These are phyloP conservation scores for Piscicola geometra DNA, from an alignment of 2,888 invertebrate genomes.

Conservation along the genomic window DNA sequence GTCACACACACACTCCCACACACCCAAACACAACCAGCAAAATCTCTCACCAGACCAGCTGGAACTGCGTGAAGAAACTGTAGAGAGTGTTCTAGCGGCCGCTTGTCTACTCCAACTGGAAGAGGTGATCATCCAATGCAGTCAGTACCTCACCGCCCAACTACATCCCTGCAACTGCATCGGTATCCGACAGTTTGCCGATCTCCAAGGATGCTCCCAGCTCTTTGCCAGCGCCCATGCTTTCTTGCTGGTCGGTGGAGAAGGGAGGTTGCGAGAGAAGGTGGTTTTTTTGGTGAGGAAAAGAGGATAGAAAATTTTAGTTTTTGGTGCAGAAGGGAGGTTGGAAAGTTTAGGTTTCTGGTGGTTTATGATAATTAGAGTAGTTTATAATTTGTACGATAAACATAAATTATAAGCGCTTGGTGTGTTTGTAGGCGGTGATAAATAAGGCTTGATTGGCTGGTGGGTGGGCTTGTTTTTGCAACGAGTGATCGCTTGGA, in stretches of 20 bases:
- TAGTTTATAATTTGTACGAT: too few relatives aligned
- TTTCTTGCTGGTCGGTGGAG: slow-evolving; percentile 70
- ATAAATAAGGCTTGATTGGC: too few relatives aligned
- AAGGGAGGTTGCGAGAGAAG: too few relatives aligned
- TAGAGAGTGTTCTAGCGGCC: slow-evolving; percentile 79
- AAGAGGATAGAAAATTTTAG: too few relatives aligned
- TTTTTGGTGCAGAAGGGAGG: too few relatives aligned
- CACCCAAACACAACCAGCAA: neutral
- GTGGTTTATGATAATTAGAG: too few relatives aligned
- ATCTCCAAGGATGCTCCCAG: slow-evolving; percentile 75
- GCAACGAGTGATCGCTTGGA: too few relatives aligned
- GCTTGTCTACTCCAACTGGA: slow-evolving; percentile 78
- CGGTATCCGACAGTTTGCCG: slow-evolving; percentile 85
- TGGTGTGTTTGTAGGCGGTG: too few relatives aligned
- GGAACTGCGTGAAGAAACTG: slow-evolving; percentile 82
- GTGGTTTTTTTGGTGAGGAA: too few relatives aligned
- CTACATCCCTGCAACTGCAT: slow-evolving; percentile 88
- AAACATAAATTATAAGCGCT: too few relatives aligned
- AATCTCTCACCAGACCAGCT: slow-evolving; percentile 60
- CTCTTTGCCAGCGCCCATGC: slow-evolving; percentile 75
- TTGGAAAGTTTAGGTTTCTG: too few relatives aligned
- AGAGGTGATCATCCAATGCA: slow-evolving; percentile 82
- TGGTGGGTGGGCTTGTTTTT: too few relatives aligned
- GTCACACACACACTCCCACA: neutral
- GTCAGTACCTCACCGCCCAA: slow-evolving; percentile 78